Evolutionary conservation across 2,888 invertebrate genomes (phyloP).

Genomic region (Athalia rosae): DNA sequence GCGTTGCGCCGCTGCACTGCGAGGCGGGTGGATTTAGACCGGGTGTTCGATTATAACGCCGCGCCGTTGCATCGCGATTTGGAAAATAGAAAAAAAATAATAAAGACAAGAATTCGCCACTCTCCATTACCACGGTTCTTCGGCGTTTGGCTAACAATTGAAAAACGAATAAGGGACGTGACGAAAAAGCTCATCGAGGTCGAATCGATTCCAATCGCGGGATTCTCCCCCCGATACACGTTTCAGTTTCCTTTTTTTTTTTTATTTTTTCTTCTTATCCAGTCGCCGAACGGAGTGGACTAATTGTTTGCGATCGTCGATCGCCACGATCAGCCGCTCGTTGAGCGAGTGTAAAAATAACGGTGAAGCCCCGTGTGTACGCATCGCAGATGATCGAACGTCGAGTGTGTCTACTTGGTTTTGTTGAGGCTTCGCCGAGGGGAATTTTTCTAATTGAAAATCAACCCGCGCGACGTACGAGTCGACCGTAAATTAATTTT

Average conservation of each 20-base stretch:
- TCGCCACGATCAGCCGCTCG: background rate
- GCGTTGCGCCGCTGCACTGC: too few relatives aligned
- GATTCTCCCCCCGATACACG: background rate
- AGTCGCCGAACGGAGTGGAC: conserved; percentile 3
- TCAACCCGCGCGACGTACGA: background rate
- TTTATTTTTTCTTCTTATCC: background rate
- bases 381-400: conserved; percentile 4
- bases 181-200: background rate
- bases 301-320: conserved; percentile 33
- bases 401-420: conserved; percentile 3
- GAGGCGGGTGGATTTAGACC: too few relatives aligned
- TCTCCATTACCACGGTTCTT: too few relatives aligned
- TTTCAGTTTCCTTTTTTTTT: too few relatives aligned
- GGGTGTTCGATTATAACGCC: too few relatives aligned
- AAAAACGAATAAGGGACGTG: too few relatives aligned
- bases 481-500: too few relatives aligned
- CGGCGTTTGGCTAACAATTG: too few relatives aligned
- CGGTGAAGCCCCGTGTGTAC: conserved; percentile 38
- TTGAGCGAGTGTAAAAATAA: conserved; percentile 28
- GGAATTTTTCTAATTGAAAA: conserved; percentile 30
- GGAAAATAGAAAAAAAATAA: too few relatives aligned
- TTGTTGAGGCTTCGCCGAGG: conserved; percentile 16
- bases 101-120: too few relatives aligned
- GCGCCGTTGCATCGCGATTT: too few relatives aligned
- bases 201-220: too few relatives aligned